These are phyloP conservation scores for Teleogryllus occipitalis DNA, from an alignment of 1,140 invertebrate genomes.

Conservation along the genomic window DNA sequence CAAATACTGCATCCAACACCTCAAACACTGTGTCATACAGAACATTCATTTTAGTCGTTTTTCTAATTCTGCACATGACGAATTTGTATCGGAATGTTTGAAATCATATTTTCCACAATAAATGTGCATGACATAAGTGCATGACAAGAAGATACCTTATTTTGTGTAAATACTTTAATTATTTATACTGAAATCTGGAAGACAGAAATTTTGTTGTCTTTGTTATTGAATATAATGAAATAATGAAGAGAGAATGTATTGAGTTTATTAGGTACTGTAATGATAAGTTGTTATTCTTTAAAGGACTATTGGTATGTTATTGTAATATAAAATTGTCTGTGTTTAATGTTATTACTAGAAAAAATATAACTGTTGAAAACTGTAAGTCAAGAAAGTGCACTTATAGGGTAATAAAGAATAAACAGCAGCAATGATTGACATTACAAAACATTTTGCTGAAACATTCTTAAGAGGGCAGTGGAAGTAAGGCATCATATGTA, in stretches of 20 bases:
- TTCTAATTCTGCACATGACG: not conserved
- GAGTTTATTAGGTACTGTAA: too few species aligned
- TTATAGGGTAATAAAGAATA: not conserved
- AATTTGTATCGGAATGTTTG: not conserved
- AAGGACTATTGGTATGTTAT: not conserved
- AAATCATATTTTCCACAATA: not conserved
- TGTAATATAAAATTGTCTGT: not conserved
- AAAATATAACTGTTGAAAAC: not conserved
- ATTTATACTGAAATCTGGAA: not conserved
- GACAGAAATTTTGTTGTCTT: not conserved
- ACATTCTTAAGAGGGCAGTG: not conserved
- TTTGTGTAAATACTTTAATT: not conserved
- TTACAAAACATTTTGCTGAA: not conserved
- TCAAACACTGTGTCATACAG: not conserved
- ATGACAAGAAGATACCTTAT: not conserved
- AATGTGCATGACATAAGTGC: not conserved
- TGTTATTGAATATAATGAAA: not conserved
- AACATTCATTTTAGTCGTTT: not conserved
- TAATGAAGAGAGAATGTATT: too few species aligned
- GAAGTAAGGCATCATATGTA: not conserved
- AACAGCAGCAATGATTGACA: not conserved
- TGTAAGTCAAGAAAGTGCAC: conserved; percentile 1
- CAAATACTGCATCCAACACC: not conserved
- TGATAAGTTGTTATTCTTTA: too few species aligned
- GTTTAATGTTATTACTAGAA: not conserved